Conservation (phyloP, 2,797 vertebrate genomes). For the Enteromius anoplus region DNA sequence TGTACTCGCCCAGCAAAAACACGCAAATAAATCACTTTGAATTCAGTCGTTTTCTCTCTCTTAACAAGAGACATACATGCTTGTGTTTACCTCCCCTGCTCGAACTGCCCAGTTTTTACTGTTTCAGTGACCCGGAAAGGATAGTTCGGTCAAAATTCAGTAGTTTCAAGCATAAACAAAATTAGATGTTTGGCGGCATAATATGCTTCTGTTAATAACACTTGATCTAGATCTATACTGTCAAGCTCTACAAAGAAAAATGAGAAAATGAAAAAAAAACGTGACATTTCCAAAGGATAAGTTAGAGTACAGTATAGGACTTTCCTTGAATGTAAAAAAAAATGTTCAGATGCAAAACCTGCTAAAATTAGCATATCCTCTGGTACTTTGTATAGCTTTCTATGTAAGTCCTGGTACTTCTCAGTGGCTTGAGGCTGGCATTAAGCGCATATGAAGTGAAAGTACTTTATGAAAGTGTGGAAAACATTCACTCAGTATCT, state of each 20-base stretch:
- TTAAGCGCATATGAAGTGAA: no score
- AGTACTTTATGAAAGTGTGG: no score
- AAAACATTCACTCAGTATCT: no score
- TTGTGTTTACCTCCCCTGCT: not conserved
- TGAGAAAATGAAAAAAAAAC: no score
- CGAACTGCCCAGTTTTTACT: not conserved
- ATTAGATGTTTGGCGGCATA: not conserved
- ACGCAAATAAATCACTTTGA: not conserved
- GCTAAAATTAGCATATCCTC: no score
- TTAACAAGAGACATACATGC: not conserved
- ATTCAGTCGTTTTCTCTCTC: not conserved
- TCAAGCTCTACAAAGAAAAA: not conserved
- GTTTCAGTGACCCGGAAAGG: no score
- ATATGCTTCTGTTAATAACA: not conserved
- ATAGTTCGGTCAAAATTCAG: no score
- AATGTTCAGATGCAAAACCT: no score
- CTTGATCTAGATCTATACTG: not conserved
- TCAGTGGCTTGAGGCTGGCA: no score
- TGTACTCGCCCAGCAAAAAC: constrained; percentile 26
- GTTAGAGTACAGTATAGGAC: not conserved
- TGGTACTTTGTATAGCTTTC: no score
- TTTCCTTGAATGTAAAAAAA: not conserved
- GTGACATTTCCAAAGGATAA: not conserved
- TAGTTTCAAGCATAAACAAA: no score
- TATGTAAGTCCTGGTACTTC: no score